Evolutionary conservation across 2,797 vertebrate genomes (phyloP), one percentile per base, ranked within the genome.

Genomic region (Yasuhikotakia modesta): DNA sequence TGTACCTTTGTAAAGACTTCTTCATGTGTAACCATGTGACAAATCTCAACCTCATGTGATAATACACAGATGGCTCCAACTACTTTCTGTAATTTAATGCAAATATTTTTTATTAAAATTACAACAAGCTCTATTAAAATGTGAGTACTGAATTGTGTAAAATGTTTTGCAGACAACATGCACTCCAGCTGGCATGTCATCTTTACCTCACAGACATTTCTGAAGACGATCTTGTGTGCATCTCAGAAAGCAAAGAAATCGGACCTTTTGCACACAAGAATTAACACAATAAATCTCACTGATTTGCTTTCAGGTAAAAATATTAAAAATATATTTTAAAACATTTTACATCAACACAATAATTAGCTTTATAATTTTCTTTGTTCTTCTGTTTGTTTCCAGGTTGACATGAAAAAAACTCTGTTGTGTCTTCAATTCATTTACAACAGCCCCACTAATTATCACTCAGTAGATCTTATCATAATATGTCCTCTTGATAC

Each of bases 1-100:
- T 45, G 12, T 27, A 70, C 24, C 78, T 74, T 82, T 74, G 79
- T 81, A 48, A 46, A 66, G 57, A 52, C 39, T 63, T 76, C 77
- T 73, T 69, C 48, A 39, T 72, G 73, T 75, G 69, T 58, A 55
- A 74, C 53, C 21, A 22, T 64, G 16, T 19, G 13, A 71, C 48
- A 71, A 78, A 53, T 10, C 46, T 63, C 7, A 19, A 35, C 32
- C 35, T 63, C 1, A 35, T 63, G 30, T 63, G 13, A 32, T 35
- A 17, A 60, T 27, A 50, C 17, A 50, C 17, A 50, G 10, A 57
- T 11, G 3, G 22, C 14, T 32, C 16, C 27, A 17, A 32, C 32
- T 58, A 12, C 7, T 60, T 24, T 2, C n/a, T 11, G 0, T 5
- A 35, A 17, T 61, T 17, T 5, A 19, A 12, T 12, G n/a, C 0